phyloP scores from a whole-genome alignment of 2,797 vertebrate genomes.

The Danio albolineatus region DNA sequence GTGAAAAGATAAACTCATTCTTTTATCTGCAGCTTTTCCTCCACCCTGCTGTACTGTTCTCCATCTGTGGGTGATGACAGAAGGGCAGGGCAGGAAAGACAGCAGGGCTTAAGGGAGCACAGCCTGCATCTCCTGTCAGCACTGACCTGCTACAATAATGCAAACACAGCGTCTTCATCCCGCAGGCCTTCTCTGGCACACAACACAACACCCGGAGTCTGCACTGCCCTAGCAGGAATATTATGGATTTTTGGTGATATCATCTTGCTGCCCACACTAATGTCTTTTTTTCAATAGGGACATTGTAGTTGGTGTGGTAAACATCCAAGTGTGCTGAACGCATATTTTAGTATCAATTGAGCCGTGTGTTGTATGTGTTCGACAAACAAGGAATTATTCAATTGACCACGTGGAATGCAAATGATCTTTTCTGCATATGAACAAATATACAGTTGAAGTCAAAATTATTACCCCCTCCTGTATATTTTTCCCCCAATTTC shows the following conservation, averaged over 20 bases:
- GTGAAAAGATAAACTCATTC: constrained; percentile 14
- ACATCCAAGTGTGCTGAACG: background rate
- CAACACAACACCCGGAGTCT: constrained; percentile 17
- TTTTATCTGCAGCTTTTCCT: constrained; percentile 17
- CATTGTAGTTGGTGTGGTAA: background rate
- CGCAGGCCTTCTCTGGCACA: constrained; percentile 11
- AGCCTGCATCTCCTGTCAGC: constrained; percentile 39
- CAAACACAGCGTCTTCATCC: constrained; percentile 44
- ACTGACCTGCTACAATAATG: constrained; percentile 51
- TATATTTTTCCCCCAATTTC: too few species aligned
- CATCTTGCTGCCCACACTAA: constrained; percentile 54
- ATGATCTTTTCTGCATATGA: background rate
- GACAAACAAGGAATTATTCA: background rate
- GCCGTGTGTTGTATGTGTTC: background rate
- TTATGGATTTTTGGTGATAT: constrained; percentile 51
- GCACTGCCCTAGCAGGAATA: constrained; percentile 30
- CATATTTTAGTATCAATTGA: background rate
- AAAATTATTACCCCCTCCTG: too few species aligned
- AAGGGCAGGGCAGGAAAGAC: constrained; percentile 21
- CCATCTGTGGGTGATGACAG: constrained; percentile 28
- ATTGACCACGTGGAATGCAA: background rate
- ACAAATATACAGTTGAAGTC: constrained; percentile 12
- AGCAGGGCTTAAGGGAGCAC: constrained; percentile 22
- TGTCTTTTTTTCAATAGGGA: constrained; percentile 25
- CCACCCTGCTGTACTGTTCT: background rate